Percentiles rank a stretch among this genome's conserved stretches.
Evolutionary conservation across 1,140 invertebrate genomes (phyloP).

Genomic region (Polypedilum pembai): DNA sequence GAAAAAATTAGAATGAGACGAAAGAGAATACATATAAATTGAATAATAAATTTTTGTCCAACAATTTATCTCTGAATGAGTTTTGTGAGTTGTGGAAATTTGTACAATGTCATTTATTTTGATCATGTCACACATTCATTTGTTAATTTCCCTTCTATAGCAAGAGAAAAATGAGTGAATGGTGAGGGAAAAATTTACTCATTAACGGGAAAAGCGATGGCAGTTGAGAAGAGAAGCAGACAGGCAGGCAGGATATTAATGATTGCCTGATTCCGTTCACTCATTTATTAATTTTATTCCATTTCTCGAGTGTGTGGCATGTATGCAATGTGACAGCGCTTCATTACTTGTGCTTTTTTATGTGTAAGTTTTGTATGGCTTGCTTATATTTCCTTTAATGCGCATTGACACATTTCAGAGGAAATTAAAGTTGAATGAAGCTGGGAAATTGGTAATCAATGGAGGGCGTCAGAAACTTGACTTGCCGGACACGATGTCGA

Average conservation of each 20-base stretch:
- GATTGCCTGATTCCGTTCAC: conserved; percentile 10
- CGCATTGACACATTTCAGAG: conserved; percentile 11
- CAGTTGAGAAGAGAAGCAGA: too few species aligned
- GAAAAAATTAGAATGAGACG: background rate
- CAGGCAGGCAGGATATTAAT: background rate
- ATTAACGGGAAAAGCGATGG: too few species aligned
- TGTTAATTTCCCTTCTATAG: background rate
- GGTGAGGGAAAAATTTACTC: too few species aligned
- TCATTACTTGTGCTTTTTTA: background rate
- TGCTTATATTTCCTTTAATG: background rate
- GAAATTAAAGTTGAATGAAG: conserved; percentile 18
- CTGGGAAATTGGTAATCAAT: background rate
- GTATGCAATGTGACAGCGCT: background rate
- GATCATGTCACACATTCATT: background rate
- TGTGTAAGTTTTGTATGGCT: background rate
- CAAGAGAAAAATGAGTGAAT: too few species aligned
- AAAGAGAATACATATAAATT: conserved; percentile 22
- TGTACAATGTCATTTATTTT: conserved; percentile 19
- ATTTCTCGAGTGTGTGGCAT: background rate
- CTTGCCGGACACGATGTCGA: background rate
- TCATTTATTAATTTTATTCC: conserved; percentile 14
- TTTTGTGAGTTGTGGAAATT: background rate
- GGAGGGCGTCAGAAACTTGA: background rate
- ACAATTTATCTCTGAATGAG: conserved; percentile 5
- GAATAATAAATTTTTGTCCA: conserved; percentile 27